Percentiles rank a stretch among this genome's conserved stretches.
These are phyloP conservation scores for Rhimphoctona megacephalus DNA, from an alignment of 2,888 invertebrate species.

Conservation along the genomic window DNA sequence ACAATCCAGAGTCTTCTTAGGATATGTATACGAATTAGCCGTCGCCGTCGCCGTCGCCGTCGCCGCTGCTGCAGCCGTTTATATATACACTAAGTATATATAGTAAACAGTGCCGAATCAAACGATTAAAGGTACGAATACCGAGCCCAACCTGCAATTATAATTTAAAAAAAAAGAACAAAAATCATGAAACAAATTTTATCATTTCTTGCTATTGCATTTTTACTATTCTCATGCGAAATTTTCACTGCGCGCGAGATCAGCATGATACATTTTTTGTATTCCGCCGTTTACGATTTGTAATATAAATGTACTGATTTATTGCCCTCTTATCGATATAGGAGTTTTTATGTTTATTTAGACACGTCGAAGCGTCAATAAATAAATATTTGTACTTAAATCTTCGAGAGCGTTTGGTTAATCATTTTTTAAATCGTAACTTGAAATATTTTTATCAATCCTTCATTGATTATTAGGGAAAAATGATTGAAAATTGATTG, in stretches of 20 bases:
- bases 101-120: constrained; percentile 59
- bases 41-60: constrained; percentile 63
- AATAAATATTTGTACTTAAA: constrained; percentile 74
- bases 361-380: constrained; percentile 69
- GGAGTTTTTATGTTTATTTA: constrained; percentile 71
- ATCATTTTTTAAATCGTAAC: neutral
- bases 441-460: neutral
- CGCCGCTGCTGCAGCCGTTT: constrained; percentile 64
- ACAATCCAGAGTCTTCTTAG: constrained; percentile 69
- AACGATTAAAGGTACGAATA: constrained; percentile 57
- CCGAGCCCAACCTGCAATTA: constrained; percentile 67
- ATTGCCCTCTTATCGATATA: constrained; percentile 69
- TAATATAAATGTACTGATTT: constrained; percentile 66
- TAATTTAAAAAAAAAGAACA: constrained; percentile 23
- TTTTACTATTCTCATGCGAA: constrained; percentile 58
- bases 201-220: constrained; percentile 64
- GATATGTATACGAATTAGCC: constrained; percentile 69
- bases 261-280: constrained; percentile 37
- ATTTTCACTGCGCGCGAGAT: constrained; percentile 52
- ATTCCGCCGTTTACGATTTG: constrained; percentile 59
- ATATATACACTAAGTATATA: constrained; percentile 46
- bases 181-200: constrained; percentile 25
- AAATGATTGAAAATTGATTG: neutral
- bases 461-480: neutral
- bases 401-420: neutral